Conservation (phyloP, 2,113 vertebrate species). For the Corapipo altera region DNA sequence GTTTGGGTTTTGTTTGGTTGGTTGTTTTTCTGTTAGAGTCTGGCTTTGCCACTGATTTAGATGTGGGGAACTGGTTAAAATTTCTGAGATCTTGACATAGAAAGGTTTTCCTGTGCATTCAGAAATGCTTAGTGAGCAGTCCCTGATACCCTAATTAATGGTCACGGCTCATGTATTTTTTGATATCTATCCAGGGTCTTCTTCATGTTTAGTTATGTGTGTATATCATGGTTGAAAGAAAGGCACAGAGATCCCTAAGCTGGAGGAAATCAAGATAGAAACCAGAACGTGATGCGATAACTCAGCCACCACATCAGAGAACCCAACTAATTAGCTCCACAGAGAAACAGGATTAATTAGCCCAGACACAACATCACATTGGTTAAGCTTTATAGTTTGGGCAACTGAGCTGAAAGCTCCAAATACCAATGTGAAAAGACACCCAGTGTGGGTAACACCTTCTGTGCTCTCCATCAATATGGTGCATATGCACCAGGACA, state of each 20-base stretch:
- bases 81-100: background rate
- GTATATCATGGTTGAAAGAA: background rate
- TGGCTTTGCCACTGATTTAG: background rate
- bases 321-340: background rate
- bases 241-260: background rate
- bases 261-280: background rate
- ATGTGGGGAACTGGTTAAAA: fast-evolving
- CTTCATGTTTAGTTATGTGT: background rate
- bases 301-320: background rate
- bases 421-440: background rate
- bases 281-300: background rate
- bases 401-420: background rate
- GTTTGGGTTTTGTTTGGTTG: background rate
- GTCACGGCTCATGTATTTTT: background rate
- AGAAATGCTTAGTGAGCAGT: background rate
- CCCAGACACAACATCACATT: background rate
- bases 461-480: background rate
- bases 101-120: background rate
- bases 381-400: background rate
- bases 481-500: background rate
- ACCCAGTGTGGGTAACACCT: background rate
- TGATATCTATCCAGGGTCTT: no score
- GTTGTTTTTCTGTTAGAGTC: background rate
- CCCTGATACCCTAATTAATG: background rate
- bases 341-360: conserved; percentile 6